These are phyloP conservation scores for Pseudochromis fuscus DNA, from an alignment of 2,797 vertebrate species.

Conservation along the genomic window DNA sequence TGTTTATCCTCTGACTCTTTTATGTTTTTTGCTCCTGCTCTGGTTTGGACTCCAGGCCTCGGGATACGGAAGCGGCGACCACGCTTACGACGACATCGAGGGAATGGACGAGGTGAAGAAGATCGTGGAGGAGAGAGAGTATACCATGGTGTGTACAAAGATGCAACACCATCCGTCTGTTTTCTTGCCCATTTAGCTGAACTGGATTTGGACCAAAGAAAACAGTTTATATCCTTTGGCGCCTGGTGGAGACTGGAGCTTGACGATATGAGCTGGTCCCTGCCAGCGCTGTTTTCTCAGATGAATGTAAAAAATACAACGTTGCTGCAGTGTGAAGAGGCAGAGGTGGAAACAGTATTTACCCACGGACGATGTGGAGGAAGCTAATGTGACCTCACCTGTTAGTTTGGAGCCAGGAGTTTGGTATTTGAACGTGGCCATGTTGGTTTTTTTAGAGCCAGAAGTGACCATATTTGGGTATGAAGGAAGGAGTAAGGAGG, in stretches of 20 bases:
- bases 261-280: constrained; percentile 23
- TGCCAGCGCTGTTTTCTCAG: constrained; percentile 26
- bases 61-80: constrained; percentile 90
- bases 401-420: too few species aligned
- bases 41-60: constrained; percentile 85
- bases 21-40: not conserved
- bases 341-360: not conserved
- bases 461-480: too few species aligned
- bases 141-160: constrained; percentile 68
- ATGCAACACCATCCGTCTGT: constrained; percentile 1
- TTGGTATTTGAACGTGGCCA: too few species aligned
- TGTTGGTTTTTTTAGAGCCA: too few species aligned
- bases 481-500: too few species aligned
- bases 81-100: constrained; percentile 82
- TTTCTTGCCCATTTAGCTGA: not conserved
- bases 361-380: too few species aligned
- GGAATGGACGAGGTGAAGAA: constrained; percentile 83
- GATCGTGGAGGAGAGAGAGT: constrained; percentile 81
- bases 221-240: constrained; percentile 41
- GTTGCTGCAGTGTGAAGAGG: constrained; percentile 3
- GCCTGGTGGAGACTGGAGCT: constrained; percentile 41
- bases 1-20: constrained; percentile 16
- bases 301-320: not conserved
- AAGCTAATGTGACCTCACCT: too few species aligned
- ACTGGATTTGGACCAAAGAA: constrained; percentile 40